These are phyloP conservation scores for Forbesichthys agassizii DNA, from an alignment of 2,113 vertebrate species.

Conservation along the genomic window DNA sequence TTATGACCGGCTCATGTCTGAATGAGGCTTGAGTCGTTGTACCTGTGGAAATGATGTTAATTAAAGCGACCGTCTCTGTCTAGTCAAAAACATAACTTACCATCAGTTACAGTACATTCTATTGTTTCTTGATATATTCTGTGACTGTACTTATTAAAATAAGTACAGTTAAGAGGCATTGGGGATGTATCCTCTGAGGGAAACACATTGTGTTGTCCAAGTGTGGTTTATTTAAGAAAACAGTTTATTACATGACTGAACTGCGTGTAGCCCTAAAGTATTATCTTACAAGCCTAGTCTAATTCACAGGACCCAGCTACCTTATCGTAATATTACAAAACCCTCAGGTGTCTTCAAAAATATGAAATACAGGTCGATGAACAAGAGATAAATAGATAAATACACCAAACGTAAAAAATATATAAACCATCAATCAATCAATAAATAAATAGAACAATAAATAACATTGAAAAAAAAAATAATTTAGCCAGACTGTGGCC, in stretches of 20 bases:
- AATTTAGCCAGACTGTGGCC: conserved; percentile 75
- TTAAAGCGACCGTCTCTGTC: too few species aligned
- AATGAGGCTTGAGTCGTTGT: too few species aligned
- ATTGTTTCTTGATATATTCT: too few species aligned
- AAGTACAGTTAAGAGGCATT: too few species aligned
- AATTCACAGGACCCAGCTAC: conserved; percentile 71
- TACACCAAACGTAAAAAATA: conserved; percentile 64
- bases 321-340: conserved; percentile 74
- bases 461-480: conserved; percentile 75
- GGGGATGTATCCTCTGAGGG: too few species aligned
- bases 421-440: conserved; percentile 54
- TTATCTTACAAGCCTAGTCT: conserved; percentile 76
- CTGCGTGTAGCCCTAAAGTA: conserved; percentile 78
- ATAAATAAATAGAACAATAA: conserved; percentile 81
- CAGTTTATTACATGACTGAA: conserved; percentile 79
- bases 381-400: conserved; percentile 80
- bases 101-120: too few species aligned
- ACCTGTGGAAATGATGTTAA: too few species aligned
- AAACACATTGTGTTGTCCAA: conserved; percentile 51
- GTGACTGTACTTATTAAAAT: too few species aligned
- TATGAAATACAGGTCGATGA: conserved; percentile 63
- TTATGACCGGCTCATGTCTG: too few species aligned
- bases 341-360: conserved; percentile 73
- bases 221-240: conserved; percentile 81
- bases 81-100: too few species aligned